phyloP scores from a whole-genome alignment of 2,113 vertebrate species.

The Chlorodrepanis virens region DNA sequence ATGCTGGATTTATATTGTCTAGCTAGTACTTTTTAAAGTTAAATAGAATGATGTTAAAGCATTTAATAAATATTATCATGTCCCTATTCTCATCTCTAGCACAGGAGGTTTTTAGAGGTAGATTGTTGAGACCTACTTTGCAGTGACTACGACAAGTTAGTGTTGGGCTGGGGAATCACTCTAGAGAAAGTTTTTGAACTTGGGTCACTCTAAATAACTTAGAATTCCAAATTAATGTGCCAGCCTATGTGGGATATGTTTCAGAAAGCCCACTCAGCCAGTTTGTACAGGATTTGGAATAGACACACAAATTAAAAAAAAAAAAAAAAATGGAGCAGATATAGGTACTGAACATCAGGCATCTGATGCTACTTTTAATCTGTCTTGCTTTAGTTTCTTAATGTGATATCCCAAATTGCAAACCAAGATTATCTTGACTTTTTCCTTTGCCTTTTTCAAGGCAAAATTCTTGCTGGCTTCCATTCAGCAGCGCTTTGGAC shows the following conservation, averaged over 20 bases:
- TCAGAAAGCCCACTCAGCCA: neutral
- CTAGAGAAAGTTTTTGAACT: neutral
- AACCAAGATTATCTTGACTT: neutral
- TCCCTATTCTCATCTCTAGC: neutral
- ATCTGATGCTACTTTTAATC: neutral
- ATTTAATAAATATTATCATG: neutral
- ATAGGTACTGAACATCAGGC: neutral
- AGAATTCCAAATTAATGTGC: neutral
- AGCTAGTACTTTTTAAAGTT: neutral
- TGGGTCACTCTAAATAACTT: neutral
- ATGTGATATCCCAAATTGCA: neutral
- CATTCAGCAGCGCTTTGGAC: conserved; percentile 5
- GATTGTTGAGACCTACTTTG: neutral
- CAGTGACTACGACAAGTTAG: neutral
- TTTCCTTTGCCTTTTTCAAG: conserved; percentile 16
- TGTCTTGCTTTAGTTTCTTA: neutral
- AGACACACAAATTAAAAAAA: neutral
- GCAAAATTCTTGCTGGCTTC: conserved; percentile 11
- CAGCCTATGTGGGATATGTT: neutral
- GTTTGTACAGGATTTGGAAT: neutral
- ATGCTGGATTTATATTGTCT: neutral
- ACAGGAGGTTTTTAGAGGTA: neutral
- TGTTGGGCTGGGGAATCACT: neutral
- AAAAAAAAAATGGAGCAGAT: neutral
- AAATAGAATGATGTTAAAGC: neutral